A percentile compares a stretch with the other conserved stretches of the same genome.
phyloP scores from a whole-genome alignment of 2,797 vertebrate species.

The Petrocephalus sullivani region DNA sequence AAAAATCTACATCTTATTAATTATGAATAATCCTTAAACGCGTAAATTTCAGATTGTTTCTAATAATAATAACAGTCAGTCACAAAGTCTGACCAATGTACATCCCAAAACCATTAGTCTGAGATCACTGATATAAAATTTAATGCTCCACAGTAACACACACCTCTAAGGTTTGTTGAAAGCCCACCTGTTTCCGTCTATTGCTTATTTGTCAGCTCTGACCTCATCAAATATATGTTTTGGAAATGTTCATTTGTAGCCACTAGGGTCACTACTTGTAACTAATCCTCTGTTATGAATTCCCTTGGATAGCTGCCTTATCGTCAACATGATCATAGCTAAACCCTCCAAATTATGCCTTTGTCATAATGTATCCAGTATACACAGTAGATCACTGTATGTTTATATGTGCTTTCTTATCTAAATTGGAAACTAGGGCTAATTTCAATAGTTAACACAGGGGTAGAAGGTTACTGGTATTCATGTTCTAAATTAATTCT shows the following conservation, averaged over 20 bases:
- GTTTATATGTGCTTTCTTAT: neutral
- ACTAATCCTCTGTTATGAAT: neutral
- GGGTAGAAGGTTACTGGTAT: neutral
- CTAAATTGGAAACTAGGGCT: neutral
- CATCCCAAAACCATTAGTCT: too few relatives aligned
- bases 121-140: too few relatives aligned
- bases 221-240: neutral
- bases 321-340: neutral
- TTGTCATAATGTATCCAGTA: neutral
- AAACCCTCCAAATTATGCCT: neutral
- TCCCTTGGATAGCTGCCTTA: neutral
- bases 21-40: too few relatives aligned
- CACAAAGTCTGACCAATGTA: too few relatives aligned
- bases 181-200: neutral
- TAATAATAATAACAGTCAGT: too few relatives aligned
- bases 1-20: too few relatives aligned
- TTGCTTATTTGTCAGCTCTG: neutral
- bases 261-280: neutral
- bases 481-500: neutral
- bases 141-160: too few relatives aligned
- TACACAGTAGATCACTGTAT: neutral
- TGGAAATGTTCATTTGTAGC: neutral
- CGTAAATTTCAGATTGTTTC: too few relatives aligned
- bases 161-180: neutral
- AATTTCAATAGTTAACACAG: neutral